Evolutionary conservation across 2,113 vertebrate species (phyloP), one percentile per base, ranked within the genome.

Genomic region (Nycticryphes semicollaris): DNA sequence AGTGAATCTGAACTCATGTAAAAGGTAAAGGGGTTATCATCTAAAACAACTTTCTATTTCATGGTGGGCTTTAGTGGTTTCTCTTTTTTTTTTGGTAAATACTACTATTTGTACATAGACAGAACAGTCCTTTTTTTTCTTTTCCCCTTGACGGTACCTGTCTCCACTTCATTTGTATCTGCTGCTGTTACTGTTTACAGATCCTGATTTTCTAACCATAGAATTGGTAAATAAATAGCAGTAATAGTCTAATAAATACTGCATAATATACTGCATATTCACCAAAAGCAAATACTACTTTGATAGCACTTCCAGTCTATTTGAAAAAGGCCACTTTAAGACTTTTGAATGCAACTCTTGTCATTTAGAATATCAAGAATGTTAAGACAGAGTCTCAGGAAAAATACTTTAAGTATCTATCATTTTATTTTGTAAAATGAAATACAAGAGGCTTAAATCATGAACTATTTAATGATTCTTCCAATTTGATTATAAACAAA

Each of bases 11-110:
- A 93, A 48, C 13, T 33, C 33, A 73, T 3, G 13, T 24, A 43
- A 75, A 72, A 67, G 22, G 37, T 41, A 89, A 75, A 91, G 25
- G 22, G 31, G 62, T 37, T 24, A 54, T 35, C 15, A 57, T 75
- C 28, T 9, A 75, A 51, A 95, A n/a, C 12, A 74, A 74, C 15
- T 12, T 6, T 9, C 0, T 5, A 47, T 15, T 56, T 64, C 15
- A 37, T 0, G 4, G 27, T 0, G 5, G 14, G 45, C 18, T 45
- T 45, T 45, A 6, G 21, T 4, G n/a, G n/a, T 8, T 15, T 27
- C 25, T 53, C n/a, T n/a, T n/a, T 51, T 51, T 27, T 47, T 77
- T 43, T 43, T n/a, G 8, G 30, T 15, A 78, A 87, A 54, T 50
- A 54, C 21, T 78, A 24, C 37, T 63, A 37, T 22, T 60, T 59